Conservation (phyloP, 2,797 vertebrate species). For the Anabas testudineus region DNA sequence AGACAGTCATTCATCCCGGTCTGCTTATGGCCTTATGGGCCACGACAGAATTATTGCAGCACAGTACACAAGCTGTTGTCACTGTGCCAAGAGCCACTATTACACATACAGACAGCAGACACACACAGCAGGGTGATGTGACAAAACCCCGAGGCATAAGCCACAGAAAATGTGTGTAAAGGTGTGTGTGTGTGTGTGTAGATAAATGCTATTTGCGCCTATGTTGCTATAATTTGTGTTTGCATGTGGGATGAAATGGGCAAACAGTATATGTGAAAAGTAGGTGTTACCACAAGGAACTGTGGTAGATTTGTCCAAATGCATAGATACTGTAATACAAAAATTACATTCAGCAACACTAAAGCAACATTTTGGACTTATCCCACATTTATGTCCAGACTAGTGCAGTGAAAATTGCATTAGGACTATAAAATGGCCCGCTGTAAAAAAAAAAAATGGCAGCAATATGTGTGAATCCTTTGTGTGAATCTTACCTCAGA, state of each 20-base stretch:
- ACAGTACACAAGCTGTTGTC: slow-evolving; percentile 74
- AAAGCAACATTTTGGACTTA: background rate
- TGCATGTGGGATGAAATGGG: slow-evolving; percentile 5
- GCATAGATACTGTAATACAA: background rate
- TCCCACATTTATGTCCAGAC: background rate
- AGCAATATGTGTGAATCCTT: background rate
- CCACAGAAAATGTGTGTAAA: slow-evolving; percentile 32
- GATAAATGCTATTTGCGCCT: slow-evolving; percentile 4
- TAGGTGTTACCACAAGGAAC: background rate
- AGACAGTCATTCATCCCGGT: slow-evolving; percentile 70
- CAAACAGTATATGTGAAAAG: background rate
- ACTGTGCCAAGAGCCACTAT: slow-evolving; percentile 61
- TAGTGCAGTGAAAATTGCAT: background rate
- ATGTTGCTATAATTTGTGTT: slow-evolving; percentile 3
- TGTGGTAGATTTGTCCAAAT: slow-evolving; percentile 3
- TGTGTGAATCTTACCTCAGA: slow-evolving; percentile 89
- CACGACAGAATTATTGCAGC: slow-evolving; percentile 74
- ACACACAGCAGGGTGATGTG: slow-evolving; percentile 49
- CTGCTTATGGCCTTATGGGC: slow-evolving; percentile 78
- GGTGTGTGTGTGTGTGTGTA: slow-evolving; percentile 29
- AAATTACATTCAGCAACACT: background rate
- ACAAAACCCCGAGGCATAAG: slow-evolving; percentile 47
- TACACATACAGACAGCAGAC: slow-evolving; percentile 62
- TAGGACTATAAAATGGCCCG: slow-evolving; percentile 1
- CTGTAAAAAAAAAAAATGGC: slow-evolving; percentile 2